Conservation (phyloP, 2,797 vertebrate species). For the Semotilus atromaculatus region DNA sequence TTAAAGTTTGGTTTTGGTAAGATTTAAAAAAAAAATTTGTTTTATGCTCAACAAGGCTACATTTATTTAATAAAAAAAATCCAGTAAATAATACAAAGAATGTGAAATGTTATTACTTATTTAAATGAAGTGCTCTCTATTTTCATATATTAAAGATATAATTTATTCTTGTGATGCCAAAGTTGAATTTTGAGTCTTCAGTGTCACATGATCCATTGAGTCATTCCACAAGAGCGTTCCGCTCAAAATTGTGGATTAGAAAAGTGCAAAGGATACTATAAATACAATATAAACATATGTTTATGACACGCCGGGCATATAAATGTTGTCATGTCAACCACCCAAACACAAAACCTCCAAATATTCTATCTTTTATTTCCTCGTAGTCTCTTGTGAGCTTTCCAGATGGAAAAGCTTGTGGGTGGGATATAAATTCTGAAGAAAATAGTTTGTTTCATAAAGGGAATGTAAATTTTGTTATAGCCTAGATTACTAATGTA, state of each 20-base stretch:
- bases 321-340: neutral
- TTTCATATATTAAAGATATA: neutral
- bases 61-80: neutral
- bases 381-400: neutral
- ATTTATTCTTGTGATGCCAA: neutral
- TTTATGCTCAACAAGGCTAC: neutral
- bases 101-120: no score
- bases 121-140: no score
- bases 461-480: neutral
- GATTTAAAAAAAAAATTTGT: neutral
- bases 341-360: neutral
- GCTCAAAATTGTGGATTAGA: neutral
- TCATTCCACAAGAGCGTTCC: neutral
- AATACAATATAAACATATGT: neutral
- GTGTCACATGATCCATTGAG: neutral
- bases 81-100: neutral
- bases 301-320: neutral
- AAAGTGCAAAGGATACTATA: neutral
- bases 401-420: neutral
- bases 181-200: neutral
- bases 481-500: neutral
- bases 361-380: neutral
- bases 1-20: neutral
- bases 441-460: conserved; percentile 6
- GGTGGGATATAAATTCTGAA: neutral